Percentiles rank a stretch among this genome's conserved stretches.
Conservation (phyloP, 2,113 vertebrate species). For the Malurus alboscapulatus region DNA sequence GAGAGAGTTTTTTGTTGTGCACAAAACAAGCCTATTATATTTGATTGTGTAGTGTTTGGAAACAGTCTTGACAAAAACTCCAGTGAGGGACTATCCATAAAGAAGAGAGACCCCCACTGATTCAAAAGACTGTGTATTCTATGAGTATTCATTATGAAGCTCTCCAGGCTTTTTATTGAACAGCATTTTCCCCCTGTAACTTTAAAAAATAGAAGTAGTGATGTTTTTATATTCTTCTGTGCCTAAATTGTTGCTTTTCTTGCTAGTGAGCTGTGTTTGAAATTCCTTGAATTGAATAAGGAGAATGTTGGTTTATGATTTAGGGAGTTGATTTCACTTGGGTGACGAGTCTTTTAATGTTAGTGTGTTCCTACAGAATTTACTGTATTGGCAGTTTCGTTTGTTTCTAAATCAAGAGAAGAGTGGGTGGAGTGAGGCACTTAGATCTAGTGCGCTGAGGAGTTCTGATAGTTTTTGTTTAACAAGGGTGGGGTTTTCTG, state of each 20-base stretch:
- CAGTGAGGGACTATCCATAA: not conserved
- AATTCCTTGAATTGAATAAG: not conserved
- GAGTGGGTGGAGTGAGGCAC: not conserved
- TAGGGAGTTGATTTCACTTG: not conserved
- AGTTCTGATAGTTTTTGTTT: conserved; percentile 9
- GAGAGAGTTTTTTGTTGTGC: not conserved
- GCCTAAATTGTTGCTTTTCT: not conserved
- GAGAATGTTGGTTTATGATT: not conserved
- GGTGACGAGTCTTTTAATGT: not conserved
- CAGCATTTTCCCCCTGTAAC: fast-evolving
- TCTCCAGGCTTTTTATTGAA: not conserved
- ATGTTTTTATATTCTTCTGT: not conserved
- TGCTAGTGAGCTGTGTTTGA: not conserved
- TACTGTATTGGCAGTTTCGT: not conserved
- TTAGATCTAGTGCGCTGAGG: not conserved
- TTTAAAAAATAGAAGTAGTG: not conserved
- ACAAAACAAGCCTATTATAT: not conserved
- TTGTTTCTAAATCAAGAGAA: conserved; percentile 21
- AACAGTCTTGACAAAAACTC: not conserved
- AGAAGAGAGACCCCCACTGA: not conserved
- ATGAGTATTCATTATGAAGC: not conserved
- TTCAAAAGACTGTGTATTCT: not conserved
- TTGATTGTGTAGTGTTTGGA: not conserved
- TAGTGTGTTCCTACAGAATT: not conserved
- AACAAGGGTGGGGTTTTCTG: conserved; percentile 19